Percentiles rank a stretch among this genome's conserved stretches.
Conservation (phyloP, 2,797 vertebrate genomes). For the Lepilemur ruficaudatus region DNA sequence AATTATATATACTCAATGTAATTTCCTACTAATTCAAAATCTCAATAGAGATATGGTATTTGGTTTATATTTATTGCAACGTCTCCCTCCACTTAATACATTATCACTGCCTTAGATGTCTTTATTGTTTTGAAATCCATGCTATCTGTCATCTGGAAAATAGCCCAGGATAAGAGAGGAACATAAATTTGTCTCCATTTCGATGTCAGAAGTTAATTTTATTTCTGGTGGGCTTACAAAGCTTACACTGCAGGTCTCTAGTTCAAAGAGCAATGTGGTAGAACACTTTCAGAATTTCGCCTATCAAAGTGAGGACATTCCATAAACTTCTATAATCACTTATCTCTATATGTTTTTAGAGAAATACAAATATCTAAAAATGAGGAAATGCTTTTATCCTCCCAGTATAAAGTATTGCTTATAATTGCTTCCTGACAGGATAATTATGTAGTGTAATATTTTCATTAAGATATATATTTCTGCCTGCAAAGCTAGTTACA, state of each 20-base stretch:
- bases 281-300: not conserved
- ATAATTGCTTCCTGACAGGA: slow-evolving; percentile 26
- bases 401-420: not conserved
- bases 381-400: slow-evolving; percentile 18
- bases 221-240: not conserved
- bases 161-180: not conserved
- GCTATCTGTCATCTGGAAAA: slow-evolving; percentile 39
- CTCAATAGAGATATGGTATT: not conserved
- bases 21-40: slow-evolving; percentile 8
- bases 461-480: slow-evolving; percentile 48
- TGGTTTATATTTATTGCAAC: not conserved
- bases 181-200: not conserved
- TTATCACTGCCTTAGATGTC: not conserved
- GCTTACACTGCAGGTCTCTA: not conserved
- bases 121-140: slow-evolving; percentile 16
- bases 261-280: not conserved
- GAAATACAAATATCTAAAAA: slow-evolving; percentile 27
- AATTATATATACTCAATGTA: slow-evolving; percentile 7
- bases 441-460: slow-evolving; percentile 29
- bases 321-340: not conserved
- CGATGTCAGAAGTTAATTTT: slow-evolving; percentile 22
- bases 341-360: not conserved
- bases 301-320: not conserved
- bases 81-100: not conserved
- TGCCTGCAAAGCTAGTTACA: not conserved